Evolutionary conservation across 1,140 invertebrate genomes (phyloP), one percentile per base, ranked within the genome.

Genomic region (Drosophila neocordata): DNA sequence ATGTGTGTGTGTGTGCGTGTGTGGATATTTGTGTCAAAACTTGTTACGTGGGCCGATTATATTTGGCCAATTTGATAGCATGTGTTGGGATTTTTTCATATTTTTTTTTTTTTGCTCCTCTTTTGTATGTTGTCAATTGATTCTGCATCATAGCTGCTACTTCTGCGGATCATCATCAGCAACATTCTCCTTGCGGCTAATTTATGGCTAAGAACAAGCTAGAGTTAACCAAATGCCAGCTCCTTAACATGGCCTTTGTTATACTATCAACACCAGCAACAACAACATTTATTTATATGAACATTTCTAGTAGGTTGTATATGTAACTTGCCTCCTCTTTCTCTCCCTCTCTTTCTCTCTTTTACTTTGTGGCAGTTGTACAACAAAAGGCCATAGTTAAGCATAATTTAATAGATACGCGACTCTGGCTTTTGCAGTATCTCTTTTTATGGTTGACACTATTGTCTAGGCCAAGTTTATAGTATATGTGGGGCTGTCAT

Each of bases 331-430:
- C 37, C 37, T n/a, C 37, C 12, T n/a, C n/a, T n/a, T 11, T 9
- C 37, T n/a, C 12, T 20, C 1, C 3, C 8, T 20, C 3, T 48
- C 41, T 48, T 2, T 9, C 15, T 9, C 41, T 4, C 2, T 11
- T 3, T 18, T 20, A 8, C n/a, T 35, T 48, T 48, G 41, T 48
- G 41, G 18, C 18, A 48, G 41, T 48, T 48, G 35, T 24, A 38
- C 57, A 88, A 88, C 83, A 88, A 88, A 87, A 41, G 84, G 69
- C 73, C 79, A 88, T 88, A 88, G 83, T 88, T 88, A 88, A 88
- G 83, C 83, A 79, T 88, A 88, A 88, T 88, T 88, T 88, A 88
- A 88, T 88, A 88, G 83, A 88, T 88, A 88, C 79, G 72, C 83
- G 64, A 64, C 68, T 74, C 15, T 71, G 73, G 67, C 65, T 78